These are phyloP conservation scores for Cynoglossus semilaevis DNA, from an alignment of 2,113 vertebrate genomes.

Conservation along the genomic window DNA sequence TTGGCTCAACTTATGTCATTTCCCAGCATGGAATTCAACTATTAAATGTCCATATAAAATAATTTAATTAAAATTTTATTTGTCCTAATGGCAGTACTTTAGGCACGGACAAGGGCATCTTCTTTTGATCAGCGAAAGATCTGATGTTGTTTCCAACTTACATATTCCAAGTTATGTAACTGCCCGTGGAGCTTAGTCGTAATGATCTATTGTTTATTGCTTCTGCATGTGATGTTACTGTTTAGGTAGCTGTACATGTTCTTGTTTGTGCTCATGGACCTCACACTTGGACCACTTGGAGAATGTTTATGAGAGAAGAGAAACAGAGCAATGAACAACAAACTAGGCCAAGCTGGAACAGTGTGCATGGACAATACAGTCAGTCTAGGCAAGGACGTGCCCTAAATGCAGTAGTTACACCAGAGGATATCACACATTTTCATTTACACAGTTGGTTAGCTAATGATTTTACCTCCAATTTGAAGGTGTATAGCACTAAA, in stretches of 20 bases:
- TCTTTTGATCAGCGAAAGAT: neutral
- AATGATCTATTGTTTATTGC: neutral
- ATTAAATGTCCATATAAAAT: neutral
- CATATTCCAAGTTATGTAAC: neutral
- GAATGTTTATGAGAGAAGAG: too few relatives aligned
- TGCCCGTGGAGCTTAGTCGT: neutral
- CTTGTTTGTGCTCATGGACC: neutral
- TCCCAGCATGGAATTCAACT: neutral
- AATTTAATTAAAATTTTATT: neutral
- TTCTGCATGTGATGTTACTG: neutral
- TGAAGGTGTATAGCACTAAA: too few relatives aligned
- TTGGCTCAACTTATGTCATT: neutral
- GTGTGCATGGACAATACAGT: neutral
- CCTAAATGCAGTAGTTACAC: constrained; percentile 35
- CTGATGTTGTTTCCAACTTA: neutral
- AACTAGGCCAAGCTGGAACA: too few relatives aligned
- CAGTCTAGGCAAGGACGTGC: neutral
- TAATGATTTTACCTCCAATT: too few relatives aligned
- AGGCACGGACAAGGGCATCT: neutral
- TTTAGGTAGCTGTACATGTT: neutral
- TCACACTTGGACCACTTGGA: neutral
- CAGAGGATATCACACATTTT: neutral
- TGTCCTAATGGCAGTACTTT: constrained; percentile 4
- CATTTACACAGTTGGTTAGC: too few relatives aligned
- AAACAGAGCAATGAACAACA: too few relatives aligned